These are phyloP conservation scores for Alfaro cultratus DNA, from an alignment of 2,797 vertebrate species.

Conservation along the genomic window DNA sequence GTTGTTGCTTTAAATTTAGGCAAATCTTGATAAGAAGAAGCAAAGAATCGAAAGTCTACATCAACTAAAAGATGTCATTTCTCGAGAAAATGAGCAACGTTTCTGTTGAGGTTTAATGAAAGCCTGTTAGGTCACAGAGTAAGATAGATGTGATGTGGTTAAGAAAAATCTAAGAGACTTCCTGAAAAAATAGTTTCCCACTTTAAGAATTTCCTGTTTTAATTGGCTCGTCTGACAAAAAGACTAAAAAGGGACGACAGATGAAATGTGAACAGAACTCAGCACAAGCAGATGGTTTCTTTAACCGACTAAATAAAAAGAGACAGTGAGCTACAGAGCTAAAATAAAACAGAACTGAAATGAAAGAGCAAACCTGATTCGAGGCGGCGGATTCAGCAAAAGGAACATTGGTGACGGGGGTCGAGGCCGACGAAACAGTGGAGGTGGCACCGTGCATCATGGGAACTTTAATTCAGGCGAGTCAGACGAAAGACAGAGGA, in stretches of 20 bases:
- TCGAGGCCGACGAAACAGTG: constrained; percentile 97
- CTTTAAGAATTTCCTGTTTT: constrained; percentile 38
- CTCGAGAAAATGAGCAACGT: not conserved
- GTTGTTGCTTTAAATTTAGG: not conserved
- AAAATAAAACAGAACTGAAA: constrained; percentile 89
- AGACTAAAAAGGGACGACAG: constrained; percentile 45
- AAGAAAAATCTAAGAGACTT: constrained; percentile 21
- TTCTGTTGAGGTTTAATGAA: not conserved
- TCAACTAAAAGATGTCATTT: not conserved
- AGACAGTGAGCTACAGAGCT: constrained; percentile 70
- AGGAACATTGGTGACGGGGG: constrained; percentile 96
- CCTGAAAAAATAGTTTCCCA: constrained; percentile 31
- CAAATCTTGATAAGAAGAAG: not conserved
- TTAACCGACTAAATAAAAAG: constrained; percentile 33
- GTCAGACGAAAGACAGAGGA: constrained; percentile 92
- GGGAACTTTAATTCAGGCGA: constrained; percentile 97
- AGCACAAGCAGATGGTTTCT: constrained; percentile 35
- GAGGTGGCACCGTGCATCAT: constrained; percentile 99
- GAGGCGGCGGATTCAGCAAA: constrained; percentile 94
- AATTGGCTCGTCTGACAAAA: constrained; percentile 42
- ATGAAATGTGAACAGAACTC: constrained; percentile 62
- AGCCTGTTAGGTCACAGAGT: constrained; percentile 8
- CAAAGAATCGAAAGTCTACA: not conserved
- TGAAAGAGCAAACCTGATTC: constrained; percentile 98
- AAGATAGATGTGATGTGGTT: constrained; percentile 8